A percentile compares a stretch with the other conserved stretches of the same genome.
Evolutionary conservation across 2,797 vertebrate species (phyloP).

Genomic region (Parauchenoglanis punctatus): DNA sequence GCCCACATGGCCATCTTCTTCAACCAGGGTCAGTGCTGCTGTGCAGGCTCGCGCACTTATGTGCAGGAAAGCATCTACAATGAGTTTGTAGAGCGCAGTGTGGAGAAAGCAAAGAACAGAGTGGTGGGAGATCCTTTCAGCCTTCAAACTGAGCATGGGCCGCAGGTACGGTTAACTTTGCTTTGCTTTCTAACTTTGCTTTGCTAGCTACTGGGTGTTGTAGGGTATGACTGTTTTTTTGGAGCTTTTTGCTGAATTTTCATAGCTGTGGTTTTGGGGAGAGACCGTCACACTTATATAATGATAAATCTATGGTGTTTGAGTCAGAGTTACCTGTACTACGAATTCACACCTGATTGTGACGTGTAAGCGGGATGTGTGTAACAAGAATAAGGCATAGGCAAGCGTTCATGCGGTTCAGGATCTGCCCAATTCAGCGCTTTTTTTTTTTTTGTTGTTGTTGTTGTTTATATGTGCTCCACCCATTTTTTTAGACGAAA

Average conservation of each 20-base stretch:
- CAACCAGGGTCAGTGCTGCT: conserved; percentile 98
- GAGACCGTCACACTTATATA: background rate
- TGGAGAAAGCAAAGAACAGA: conserved; percentile 81
- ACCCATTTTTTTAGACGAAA: too few relatives aligned
- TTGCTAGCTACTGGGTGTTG: background rate
- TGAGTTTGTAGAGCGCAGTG: conserved; percentile 89
- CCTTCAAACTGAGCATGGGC: conserved; percentile 89
- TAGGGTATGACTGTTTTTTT: background rate
- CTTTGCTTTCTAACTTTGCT: background rate
- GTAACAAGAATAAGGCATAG: background rate
- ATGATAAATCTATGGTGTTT: background rate
- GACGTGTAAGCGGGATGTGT: background rate
- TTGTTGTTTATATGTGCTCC: too few relatives aligned
- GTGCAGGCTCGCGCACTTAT: conserved; percentile 87
- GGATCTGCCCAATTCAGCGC: background rate
- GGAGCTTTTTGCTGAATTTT: background rate
- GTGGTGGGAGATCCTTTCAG: conserved; percentile 93
- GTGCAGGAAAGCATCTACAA: conserved; percentile 91
- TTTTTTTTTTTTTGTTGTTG: too few relatives aligned
- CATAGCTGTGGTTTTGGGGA: background rate
- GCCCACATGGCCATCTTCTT: conserved; percentile 93
- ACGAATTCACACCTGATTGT: background rate
- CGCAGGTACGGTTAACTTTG: conserved; percentile 79
- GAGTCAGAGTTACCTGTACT: background rate
- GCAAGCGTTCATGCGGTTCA: background rate